Evolutionary conservation across 2,113 vertebrate species (phyloP).

Genomic region (Suricata suricatta): DNA sequence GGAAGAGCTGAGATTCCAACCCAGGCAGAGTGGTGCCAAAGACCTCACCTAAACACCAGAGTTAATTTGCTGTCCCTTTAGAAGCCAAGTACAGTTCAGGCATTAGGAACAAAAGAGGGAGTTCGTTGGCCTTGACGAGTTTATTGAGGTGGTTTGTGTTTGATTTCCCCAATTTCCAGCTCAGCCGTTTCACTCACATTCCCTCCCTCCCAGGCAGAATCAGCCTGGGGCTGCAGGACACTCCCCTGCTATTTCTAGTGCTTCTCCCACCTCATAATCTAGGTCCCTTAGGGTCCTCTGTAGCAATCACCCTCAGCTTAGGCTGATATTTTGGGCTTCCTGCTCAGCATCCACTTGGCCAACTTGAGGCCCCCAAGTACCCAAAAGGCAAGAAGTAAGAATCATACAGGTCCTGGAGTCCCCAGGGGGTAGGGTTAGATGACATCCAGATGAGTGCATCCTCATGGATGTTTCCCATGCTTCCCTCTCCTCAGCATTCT

Average conservation of each 20-base stretch:
- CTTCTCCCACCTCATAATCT: background rate
- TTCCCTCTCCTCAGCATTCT: background rate
- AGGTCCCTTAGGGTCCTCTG: background rate
- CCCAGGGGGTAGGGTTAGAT: background rate
- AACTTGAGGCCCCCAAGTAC: background rate
- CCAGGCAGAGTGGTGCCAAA: background rate
- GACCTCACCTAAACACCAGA: background rate
- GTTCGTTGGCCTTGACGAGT: conserved; percentile 30
- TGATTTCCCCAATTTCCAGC: conserved; percentile 26
- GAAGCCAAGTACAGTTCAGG: conserved; percentile 29
- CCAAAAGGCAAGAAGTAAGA: background rate
- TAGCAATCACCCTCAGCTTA: background rate
- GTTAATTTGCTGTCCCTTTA: conserved; percentile 40
- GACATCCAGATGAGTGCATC: background rate
- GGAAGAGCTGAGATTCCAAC: background rate
- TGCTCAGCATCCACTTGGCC: background rate
- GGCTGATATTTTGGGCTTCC: background rate
- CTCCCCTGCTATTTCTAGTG: background rate
- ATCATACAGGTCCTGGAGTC: background rate
- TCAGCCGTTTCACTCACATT: background rate
- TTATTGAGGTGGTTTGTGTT: conserved; percentile 57
- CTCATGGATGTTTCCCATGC: background rate
- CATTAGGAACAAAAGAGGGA: conserved; percentile 13
- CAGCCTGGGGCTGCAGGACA: background rate
- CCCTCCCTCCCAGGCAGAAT: background rate